Conservation (phyloP, 1,140 invertebrate genomes). For the Hirudo medicinalis region DNA sequence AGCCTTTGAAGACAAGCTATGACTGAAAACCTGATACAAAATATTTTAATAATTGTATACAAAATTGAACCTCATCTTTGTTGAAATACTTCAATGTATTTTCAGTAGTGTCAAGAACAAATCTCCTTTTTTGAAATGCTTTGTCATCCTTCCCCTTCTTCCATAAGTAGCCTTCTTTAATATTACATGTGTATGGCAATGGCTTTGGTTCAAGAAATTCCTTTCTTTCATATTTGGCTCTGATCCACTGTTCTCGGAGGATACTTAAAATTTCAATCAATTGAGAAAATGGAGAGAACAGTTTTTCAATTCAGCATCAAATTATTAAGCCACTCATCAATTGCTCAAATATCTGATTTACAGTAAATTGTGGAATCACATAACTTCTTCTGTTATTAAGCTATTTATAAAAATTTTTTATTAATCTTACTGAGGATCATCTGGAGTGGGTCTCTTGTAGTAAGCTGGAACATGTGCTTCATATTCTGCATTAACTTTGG, state of each 20-base stretch:
- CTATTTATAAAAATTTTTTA: too few species aligned
- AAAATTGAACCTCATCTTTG: conserved; percentile 50
- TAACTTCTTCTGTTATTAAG: too few species aligned
- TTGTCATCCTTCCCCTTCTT: conserved; percentile 76
- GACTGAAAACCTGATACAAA: background rate
- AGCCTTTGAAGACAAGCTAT: conserved; percentile 30
- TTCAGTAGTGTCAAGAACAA: conserved; percentile 62
- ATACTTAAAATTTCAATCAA: conserved; percentile 47
- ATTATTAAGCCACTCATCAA: conserved; percentile 26
- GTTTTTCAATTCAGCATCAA: background rate
- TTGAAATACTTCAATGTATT: conserved; percentile 72
- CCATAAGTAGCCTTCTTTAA: conserved; percentile 72
- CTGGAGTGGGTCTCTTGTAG: conserved; percentile 61
- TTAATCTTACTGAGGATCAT: conserved; percentile 60
- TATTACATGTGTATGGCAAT: conserved; percentile 60
- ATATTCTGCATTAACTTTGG: conserved; percentile 59
- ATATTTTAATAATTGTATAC: background rate
- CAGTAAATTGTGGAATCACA: too few species aligned
- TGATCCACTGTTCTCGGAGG: conserved; percentile 75
- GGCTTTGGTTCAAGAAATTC: conserved; percentile 65
- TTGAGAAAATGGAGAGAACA: background rate
- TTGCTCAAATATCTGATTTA: too few species aligned
- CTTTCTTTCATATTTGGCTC: conserved; percentile 73
- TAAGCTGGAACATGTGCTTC: conserved; percentile 67
- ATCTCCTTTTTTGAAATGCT: conserved; percentile 65